Base-by-base conservation (phyloP, 2,888 invertebrate genomes). In the Drosophila melanosoma region DNA sequence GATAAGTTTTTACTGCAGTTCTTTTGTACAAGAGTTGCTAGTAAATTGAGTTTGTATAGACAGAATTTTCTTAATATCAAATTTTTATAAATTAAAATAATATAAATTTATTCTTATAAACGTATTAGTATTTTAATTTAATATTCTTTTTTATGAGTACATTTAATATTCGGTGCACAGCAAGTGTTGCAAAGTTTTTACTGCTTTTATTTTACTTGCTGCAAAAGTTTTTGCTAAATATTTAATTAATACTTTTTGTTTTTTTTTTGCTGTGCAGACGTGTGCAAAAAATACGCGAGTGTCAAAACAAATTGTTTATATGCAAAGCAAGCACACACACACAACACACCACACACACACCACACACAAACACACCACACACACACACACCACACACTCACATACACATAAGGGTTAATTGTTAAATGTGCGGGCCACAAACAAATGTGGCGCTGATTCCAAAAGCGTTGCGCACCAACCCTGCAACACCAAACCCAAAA, bases 221-320 rank as follows among this genome's bases (percentile, higher is more conserved):
- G 12, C 49, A 52, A 62, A 67, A 53, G 63, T 77, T 63, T 70
- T 73, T 57, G 60, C 59, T 45, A 45, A 60, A 68, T 56, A 73
- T 81, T 79, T 78, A 40, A 59, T 79, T 63, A 61, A 60, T 52
- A 52, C 69, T 38, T 56, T 69, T 69, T 23, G 33, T 5, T 56
- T 63, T 67, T 58, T n/a, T n/a, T n/a, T n/a, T n/a, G n/a, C 42
- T 61, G 26, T 51, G 53, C 48, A 68, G 70, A 71, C 65, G 65
- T 68, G 82, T 23, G 72, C 63, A 62, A 80, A 83, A 81, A 74
- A 57, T 59, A 49, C 51, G 69, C 60, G 60, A 89, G 69, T 74
- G 79, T 69, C 77, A 79, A 80, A 76, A 69, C 70, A 78, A 88
- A 86, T 88, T 79, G 80, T 79, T 87, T 84, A 74, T 79, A 73